Evolutionary conservation across 2,797 vertebrate species (phyloP).

Genomic region (Bradypodion ventrale): DNA sequence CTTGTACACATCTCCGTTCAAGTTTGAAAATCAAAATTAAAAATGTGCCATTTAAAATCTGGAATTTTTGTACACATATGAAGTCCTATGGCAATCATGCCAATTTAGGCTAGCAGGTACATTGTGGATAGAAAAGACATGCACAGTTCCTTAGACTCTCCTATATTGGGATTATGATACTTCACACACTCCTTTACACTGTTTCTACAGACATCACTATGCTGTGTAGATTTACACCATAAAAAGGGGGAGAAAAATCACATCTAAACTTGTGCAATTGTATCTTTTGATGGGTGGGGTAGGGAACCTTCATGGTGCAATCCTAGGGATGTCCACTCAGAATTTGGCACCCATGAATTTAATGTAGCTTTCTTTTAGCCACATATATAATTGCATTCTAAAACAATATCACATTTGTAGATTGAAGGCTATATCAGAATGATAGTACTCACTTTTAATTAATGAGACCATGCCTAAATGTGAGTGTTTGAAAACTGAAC

Average conservation of each 20-base stretch:
- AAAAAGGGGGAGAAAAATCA: not conserved
- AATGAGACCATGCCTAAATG: not conserved
- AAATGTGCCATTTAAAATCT: not conserved
- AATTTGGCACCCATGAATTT: not conserved
- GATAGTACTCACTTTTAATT: not conserved
- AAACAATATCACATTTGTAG: not conserved
- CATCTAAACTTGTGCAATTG: not conserved
- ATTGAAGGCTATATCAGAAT: not conserved
- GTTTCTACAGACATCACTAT: not conserved
- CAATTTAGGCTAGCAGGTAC: conserved; percentile 32
- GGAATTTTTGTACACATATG: conserved; percentile 27
- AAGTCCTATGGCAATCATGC: conserved; percentile 13
- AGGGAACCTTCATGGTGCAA: not conserved
- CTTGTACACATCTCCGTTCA: conserved; percentile 33
- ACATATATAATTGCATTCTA: not conserved
- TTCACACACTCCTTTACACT: not conserved
- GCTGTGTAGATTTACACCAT: not conserved
- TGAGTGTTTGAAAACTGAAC: not conserved
- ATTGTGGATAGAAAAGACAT: not conserved
- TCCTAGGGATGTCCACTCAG: not conserved
- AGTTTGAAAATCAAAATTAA: conserved; percentile 9
- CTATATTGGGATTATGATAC: not conserved
- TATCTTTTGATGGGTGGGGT: too few species aligned
- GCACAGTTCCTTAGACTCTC: not conserved
- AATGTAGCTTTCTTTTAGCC: not conserved